Conservation (phyloP, 2,113 vertebrate genomes). For the Hydrochoerus hydrochaeris region DNA sequence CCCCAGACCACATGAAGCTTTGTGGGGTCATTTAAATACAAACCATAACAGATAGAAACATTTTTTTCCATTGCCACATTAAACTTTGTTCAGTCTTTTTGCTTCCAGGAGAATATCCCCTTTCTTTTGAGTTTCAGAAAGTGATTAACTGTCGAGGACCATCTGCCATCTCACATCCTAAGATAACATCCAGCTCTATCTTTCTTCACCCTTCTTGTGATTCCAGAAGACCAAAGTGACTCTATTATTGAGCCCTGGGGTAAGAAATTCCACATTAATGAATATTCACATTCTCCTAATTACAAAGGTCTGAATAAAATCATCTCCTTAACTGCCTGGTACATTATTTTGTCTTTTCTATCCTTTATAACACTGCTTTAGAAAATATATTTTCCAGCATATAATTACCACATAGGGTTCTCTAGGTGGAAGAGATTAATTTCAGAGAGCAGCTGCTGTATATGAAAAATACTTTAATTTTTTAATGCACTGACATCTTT, state of each 20-base stretch:
- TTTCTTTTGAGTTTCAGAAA: background rate
- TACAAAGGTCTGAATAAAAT: background rate
- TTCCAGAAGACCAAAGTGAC: background rate
- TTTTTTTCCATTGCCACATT: background rate
- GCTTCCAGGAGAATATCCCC: background rate
- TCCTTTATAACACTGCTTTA: background rate
- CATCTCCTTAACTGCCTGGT: background rate
- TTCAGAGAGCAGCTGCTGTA: background rate
- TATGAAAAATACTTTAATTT: background rate
- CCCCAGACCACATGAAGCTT: too few species aligned
- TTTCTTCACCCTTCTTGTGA: background rate
- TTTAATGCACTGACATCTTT: conserved; percentile 10
- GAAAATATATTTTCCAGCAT: background rate
- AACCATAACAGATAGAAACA: too few species aligned
- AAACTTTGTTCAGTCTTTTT: background rate
- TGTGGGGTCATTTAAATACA: too few species aligned
- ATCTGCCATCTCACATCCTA: background rate
- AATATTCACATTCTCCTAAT: background rate
- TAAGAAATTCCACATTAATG: background rate
- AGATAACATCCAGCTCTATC: background rate
- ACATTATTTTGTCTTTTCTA: background rate
- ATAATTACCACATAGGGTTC: background rate
- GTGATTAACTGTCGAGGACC: background rate
- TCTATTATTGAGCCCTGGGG: background rate
- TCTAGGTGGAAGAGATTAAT: background rate